A percentile compares a stretch with the other conserved stretches of the same genome.
These are phyloP conservation scores for Lutraria lutraria DNA, from an alignment of 2,888 invertebrate species.

Conservation along the genomic window DNA sequence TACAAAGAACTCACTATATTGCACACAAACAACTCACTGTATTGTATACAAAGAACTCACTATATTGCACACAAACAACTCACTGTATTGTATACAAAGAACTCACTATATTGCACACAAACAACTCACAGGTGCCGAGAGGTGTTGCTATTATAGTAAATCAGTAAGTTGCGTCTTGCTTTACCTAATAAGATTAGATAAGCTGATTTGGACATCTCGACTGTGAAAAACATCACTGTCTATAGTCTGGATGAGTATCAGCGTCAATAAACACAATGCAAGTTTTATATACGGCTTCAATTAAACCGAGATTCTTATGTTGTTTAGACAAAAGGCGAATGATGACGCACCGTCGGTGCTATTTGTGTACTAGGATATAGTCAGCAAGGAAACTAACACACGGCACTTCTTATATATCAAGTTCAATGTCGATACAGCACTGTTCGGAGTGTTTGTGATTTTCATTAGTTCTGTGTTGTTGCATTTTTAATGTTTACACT, in stretches of 20 bases:
- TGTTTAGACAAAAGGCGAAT: background rate
- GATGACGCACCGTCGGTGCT: background rate
- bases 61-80: no score
- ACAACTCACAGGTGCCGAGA: background rate
- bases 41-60: no score
- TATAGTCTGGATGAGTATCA: background rate
- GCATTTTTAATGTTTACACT: no score
- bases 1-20: no score
- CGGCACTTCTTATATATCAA: no score
- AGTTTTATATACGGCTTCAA: background rate
- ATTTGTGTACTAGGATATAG: background rate
- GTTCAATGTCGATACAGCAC: no score
- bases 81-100: no score
- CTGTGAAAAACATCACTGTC: background rate
- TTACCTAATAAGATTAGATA: background rate
- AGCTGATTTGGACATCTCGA: background rate
- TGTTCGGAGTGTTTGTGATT: no score
- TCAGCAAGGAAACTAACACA: no score
- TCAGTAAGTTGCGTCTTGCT: background rate
- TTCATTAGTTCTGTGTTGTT: no score
- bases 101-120: no score
- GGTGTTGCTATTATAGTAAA: background rate
- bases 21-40: no score
- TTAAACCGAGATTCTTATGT: background rate
- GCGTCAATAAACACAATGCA: background rate